phyloP scores from a whole-genome alignment of 2,888 invertebrate genomes.

The Lasioglossum vierecki region DNA sequence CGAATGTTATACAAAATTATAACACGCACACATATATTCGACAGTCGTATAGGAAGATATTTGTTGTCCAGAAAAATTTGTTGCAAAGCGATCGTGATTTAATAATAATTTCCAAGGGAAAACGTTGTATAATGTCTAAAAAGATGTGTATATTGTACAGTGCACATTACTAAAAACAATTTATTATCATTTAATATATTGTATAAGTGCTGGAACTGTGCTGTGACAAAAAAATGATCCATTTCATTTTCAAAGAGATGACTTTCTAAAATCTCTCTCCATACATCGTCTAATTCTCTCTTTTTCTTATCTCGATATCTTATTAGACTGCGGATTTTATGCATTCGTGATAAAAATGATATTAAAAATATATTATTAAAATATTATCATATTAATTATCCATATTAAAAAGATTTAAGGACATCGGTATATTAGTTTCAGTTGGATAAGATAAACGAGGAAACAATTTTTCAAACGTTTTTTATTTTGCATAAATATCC shows the following conservation, averaged over 20 bases:
- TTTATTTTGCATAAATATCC: too few relatives aligned
- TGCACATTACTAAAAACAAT: constrained; percentile 9
- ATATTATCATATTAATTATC: too few relatives aligned
- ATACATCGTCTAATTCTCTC: not conserved
- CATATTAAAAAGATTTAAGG: too few relatives aligned
- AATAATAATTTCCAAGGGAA: not conserved
- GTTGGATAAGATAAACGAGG: too few relatives aligned
- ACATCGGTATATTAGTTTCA: too few relatives aligned
- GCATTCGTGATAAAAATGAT: too few relatives aligned
- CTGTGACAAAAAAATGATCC: not conserved
- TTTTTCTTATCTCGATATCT: not conserved
- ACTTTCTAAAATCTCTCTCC: not conserved
- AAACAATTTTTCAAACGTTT: too few relatives aligned
- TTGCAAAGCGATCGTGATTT: not conserved
- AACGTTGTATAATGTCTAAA: not conserved
- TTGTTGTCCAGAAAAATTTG: not conserved
- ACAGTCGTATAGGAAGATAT: not conserved
- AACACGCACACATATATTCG: not conserved
- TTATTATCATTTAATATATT: constrained; percentile 22
- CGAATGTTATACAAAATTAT: not conserved
- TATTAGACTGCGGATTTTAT: too few relatives aligned
- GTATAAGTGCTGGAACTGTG: not conserved
- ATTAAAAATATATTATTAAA: too few relatives aligned
- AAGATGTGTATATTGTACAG: constrained; percentile 38
- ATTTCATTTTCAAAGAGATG: constrained; percentile 9